These are phyloP conservation scores for Limnodromus scolopaceus DNA, from an alignment of 2,797 vertebrate species.

Conservation along the genomic window DNA sequence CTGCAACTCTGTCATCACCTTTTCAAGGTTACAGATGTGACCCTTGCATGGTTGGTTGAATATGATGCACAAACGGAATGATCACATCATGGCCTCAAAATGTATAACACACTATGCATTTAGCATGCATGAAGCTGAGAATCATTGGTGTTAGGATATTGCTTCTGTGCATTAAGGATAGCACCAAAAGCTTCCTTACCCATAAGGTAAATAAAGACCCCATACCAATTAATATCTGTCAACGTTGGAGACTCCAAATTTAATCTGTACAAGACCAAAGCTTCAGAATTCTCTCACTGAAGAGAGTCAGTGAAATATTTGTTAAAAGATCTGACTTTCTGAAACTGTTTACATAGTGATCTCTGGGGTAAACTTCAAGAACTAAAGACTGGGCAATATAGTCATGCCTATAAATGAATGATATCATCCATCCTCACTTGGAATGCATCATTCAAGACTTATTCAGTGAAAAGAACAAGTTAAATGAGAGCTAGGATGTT, in stretches of 20 bases:
- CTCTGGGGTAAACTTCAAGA: not conserved
- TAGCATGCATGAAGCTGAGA: not conserved
- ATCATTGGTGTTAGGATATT: not conserved
- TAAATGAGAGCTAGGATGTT: not conserved
- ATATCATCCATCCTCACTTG: not conserved
- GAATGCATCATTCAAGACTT: not conserved
- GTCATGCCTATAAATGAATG: not conserved
- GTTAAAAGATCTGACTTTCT: not conserved
- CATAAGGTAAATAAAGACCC: not conserved
- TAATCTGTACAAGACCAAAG: not conserved
- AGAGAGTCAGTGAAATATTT: not conserved
- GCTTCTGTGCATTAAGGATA: not conserved
- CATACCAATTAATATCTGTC: not conserved
- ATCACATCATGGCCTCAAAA: constrained; percentile 33
- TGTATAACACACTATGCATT: not conserved
- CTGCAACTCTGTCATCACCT: constrained; percentile 58
- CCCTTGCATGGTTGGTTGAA: constrained; percentile 38
- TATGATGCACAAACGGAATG: constrained; percentile 31
- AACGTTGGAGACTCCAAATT: not conserved
- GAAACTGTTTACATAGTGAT: not conserved
- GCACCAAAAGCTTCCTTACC: not conserved
- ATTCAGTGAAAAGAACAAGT: not conserved
- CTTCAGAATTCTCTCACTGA: not conserved
- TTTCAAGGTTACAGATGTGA: constrained; percentile 65
- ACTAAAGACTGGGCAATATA: not conserved